phyloP scores from a whole-genome alignment of 2,888 invertebrate genomes.

The Glaucopsyche alexis region DNA sequence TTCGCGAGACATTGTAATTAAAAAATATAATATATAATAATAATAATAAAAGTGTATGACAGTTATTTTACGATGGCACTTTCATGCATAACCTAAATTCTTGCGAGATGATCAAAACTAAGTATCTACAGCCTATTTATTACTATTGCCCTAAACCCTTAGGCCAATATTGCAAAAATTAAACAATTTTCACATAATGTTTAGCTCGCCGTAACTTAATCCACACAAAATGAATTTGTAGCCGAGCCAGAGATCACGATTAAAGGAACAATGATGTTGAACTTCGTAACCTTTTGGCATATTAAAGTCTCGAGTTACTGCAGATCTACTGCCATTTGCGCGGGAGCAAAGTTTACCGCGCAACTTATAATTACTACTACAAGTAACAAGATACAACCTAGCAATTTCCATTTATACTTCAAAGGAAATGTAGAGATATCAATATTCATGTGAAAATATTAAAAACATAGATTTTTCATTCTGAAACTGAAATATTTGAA shows the following conservation, averaged over 20 bases:
- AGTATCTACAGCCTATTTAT: too few species aligned
- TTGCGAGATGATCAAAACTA: too few species aligned
- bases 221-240: slow-evolving; percentile 7
- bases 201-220: not conserved
- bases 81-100: too few species aligned
- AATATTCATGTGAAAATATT: too few species aligned
- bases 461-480: too few species aligned
- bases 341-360: slow-evolving; percentile 23
- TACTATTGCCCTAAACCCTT: not conserved
- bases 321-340: slow-evolving; percentile 12
- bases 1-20: too few species aligned
- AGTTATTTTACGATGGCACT: too few species aligned
- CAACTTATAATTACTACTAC: slow-evolving; percentile 16
- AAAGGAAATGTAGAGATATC: not conserved
- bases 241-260: not conserved
- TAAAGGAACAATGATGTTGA: slow-evolving; percentile 14
- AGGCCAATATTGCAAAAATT: not conserved
- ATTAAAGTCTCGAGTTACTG: not conserved
- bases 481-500: too few species aligned
- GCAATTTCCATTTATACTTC: not conserved
- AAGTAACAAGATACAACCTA: not conserved
- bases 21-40: too few species aligned
- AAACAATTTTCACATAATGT: not conserved
- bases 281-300: slow-evolving; percentile 25
- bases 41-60: too few species aligned